Base-by-base conservation (phyloP, 2,797 vertebrate species). In the Enoplosus armatus region DNA sequence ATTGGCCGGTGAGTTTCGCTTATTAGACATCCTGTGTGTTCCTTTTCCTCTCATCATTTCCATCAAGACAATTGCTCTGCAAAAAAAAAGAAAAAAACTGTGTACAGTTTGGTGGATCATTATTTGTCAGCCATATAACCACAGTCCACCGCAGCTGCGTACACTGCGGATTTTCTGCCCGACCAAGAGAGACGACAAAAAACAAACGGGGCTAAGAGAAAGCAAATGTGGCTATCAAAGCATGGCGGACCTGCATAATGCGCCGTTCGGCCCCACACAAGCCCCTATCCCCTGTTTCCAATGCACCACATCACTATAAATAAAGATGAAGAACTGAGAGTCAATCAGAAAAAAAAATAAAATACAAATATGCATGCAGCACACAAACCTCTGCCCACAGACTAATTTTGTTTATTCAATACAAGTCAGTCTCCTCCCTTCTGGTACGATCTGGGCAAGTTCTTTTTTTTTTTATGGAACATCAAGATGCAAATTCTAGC, bases 401-500 rank as follows among this genome's bases (percentile, higher is more conserved):
- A 63, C 56, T 83, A 27, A 78, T 83, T 86, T 35, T 85, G 84
- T 89, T 88, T 86, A 84, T 87, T 86, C 75, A 69, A 65, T 70
- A 81, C 69, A 43, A 77, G 67, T 83, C 43, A 1, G 63, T 70
- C 75, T 76, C 70, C 75, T 73, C 84, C 76, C 72, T 77, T 72
- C 65, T 75, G 48, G 15, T 72, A 24, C 22, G 22, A 67, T 69
- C 41, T 61, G 73, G 64, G 59, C 11, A 1, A 29, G 20, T 1
- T 33, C 35, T 50, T 65, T 35, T 77, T 77, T 39, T 58, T 68
- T 35, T 77, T 77, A 51, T 55, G 50, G 53, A 69, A 75, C 69
- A 86, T 85, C 83, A 70, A 86, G 79, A 94, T 94, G 92, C 88
- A 93, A 93, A 93, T 94, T 86, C 67, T 27, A 79, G 33, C 82